Evolutionary conservation across 1,140 invertebrate species (phyloP).

Genomic region (Matsumurasca onukii): DNA sequence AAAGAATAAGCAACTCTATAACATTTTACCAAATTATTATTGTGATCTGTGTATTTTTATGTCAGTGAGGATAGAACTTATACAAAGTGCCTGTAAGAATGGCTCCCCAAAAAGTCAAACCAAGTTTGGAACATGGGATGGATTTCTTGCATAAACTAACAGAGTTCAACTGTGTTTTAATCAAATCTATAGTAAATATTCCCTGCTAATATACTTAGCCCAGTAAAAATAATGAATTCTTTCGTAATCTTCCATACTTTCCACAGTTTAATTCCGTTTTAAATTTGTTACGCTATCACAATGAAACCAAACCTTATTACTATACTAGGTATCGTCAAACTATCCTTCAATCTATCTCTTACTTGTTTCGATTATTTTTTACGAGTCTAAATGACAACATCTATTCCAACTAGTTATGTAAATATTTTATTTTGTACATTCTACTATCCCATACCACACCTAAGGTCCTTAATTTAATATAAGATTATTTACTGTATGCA

Average conservation of each 20-base stretch:
- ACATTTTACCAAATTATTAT: neutral
- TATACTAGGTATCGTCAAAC: neutral
- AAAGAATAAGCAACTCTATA: conserved; percentile 19
- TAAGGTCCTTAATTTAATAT: neutral
- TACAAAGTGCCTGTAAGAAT: conserved; percentile 7
- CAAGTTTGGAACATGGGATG: neutral
- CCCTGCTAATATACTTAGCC: neutral
- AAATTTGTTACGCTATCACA: neutral
- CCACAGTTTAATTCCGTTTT: conserved; percentile 12
- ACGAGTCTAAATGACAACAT: too few species aligned
- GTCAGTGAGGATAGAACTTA: neutral
- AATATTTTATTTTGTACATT: conserved; percentile 22
- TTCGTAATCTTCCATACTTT: neutral
- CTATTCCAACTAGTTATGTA: conserved; percentile 1
- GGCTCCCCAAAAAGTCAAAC: too few species aligned
- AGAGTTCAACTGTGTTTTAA: neutral
- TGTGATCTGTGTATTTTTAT: conserved; percentile 22
- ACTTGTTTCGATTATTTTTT: too few species aligned
- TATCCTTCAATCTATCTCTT: neutral
- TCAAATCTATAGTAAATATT: neutral
- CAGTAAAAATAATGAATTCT: neutral
- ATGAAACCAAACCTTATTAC: neutral
- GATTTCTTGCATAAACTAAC: neutral
- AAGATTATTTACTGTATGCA: neutral
- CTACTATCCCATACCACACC: neutral